phyloP scores from a whole-genome alignment of 1,140 invertebrate species.

The Odontomachus brunneus region DNA sequence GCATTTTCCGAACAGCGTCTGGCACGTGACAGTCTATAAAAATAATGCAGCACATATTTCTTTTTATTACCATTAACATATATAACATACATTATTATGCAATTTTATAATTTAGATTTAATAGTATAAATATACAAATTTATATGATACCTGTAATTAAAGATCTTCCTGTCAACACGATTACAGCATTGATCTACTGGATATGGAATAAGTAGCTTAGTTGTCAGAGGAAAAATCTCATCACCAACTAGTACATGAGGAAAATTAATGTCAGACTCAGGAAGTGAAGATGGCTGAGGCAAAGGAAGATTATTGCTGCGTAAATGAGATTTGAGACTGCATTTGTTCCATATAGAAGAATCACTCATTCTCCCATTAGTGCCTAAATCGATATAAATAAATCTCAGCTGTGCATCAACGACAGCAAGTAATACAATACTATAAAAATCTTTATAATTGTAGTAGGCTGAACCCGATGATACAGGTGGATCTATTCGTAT shows the following conservation, averaged over 20 bases:
- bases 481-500: background rate
- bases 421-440: background rate
- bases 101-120: too few relatives aligned
- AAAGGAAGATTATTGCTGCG: conserved; percentile 2
- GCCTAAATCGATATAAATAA: conserved; percentile 5
- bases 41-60: too few relatives aligned
- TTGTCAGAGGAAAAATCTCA: conserved; percentile 4
- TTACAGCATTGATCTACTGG: background rate
- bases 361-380: conserved; percentile 9
- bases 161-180: background rate
- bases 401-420: background rate
- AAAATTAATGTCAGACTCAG: background rate
- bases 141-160: background rate
- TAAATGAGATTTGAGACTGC: background rate
- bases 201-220: conserved; percentile 1
- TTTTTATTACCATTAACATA: too few relatives aligned
- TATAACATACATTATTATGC: too few relatives aligned
- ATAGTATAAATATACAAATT: background rate
- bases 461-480: background rate
- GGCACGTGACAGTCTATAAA: conserved; percentile 17
- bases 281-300: background rate
- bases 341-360: conserved; percentile 1
- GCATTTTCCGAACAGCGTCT: conserved; percentile 13
- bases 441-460: conserved; percentile 14
- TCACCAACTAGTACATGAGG: background rate